These are phyloP conservation scores for Caenorhabditis wallacei DNA, from an alignment of 2,888 invertebrate species.

Conservation along the genomic window DNA sequence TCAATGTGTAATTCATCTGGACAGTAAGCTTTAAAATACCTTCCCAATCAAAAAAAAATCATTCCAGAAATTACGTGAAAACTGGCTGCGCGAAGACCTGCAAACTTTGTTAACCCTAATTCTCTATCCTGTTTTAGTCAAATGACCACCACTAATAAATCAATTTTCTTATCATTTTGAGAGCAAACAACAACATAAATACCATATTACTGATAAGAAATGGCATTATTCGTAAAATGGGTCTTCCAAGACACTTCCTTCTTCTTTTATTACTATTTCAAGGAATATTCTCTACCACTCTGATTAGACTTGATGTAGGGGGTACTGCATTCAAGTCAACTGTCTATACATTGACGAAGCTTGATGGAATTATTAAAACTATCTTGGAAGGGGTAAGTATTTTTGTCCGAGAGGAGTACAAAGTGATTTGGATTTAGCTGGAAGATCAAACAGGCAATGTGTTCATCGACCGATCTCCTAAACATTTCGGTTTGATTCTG, in stretches of 20 bases:
- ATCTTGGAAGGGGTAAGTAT: conserved; percentile 2
- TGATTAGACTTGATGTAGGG: not conserved
- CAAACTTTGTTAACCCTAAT: not conserved
- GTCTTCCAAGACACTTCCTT: not conserved
- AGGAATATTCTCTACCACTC: not conserved
- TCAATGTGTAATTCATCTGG: not conserved
- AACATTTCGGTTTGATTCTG: conserved; percentile 96
- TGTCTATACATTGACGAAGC: not conserved
- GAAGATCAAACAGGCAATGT: conserved; percentile 89
- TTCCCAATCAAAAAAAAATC: no score
- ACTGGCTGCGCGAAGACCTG: not conserved
- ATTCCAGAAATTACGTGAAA: not conserved
- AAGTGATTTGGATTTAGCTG: conserved; percentile 61
- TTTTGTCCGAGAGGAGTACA: not conserved
- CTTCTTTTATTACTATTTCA: not conserved
- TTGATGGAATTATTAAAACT: conserved; percentile 1
- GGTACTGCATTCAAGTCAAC: conserved; percentile 2
- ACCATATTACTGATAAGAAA: not conserved
- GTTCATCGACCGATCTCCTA: conserved; percentile 96
- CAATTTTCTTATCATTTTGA: not conserved
- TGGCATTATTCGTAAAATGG: not conserved
- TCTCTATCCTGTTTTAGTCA: not conserved
- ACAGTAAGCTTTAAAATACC: no score
- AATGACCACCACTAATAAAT: not conserved
- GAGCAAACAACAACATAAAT: not conserved